Percentiles rank a stretch among this genome's conserved stretches.
Evolutionary conservation across 2,888 invertebrate genomes (phyloP).

Genomic region (Phyto melanocephala): DNA sequence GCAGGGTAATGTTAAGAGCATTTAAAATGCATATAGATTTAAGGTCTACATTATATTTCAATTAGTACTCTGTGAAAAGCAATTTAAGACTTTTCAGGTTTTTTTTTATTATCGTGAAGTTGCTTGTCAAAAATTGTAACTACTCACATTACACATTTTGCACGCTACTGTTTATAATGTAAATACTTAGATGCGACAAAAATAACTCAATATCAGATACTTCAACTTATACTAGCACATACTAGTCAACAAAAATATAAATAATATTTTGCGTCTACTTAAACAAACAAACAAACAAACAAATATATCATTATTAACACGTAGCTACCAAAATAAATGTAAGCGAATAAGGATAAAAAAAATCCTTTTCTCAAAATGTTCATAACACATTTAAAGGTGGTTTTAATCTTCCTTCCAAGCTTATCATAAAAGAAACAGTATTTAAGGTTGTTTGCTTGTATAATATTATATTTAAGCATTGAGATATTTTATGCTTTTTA

Average conservation of each 20-base stretch:
- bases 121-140: too few species aligned
- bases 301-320: slow-evolving; percentile 44
- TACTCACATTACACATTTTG: too few species aligned
- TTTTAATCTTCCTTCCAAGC: not conserved
- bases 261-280: not conserved
- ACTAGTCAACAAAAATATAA: not conserved
- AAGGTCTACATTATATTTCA: too few species aligned
- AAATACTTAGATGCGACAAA: slow-evolving; percentile 36
- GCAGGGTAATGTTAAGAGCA: too few species aligned
- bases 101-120: too few species aligned
- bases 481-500: too few species aligned
- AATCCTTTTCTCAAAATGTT: not conserved
- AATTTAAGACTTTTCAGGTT: too few species aligned
- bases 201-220: slow-evolving; percentile 13
- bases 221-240: not conserved
- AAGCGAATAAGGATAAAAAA: not conserved
- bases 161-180: not conserved
- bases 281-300: slow-evolving; percentile 29
- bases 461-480: too few species aligned
- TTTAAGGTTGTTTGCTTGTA: not conserved
- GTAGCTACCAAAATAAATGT: slow-evolving; percentile 22
- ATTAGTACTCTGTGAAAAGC: too few species aligned
- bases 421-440: not conserved
- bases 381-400: not conserved
- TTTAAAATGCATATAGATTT: too few species aligned